Evolutionary conservation across 1,140 invertebrate species (phyloP), one percentile per base, ranked within the genome.

Genomic region (Drosophila serrata): DNA sequence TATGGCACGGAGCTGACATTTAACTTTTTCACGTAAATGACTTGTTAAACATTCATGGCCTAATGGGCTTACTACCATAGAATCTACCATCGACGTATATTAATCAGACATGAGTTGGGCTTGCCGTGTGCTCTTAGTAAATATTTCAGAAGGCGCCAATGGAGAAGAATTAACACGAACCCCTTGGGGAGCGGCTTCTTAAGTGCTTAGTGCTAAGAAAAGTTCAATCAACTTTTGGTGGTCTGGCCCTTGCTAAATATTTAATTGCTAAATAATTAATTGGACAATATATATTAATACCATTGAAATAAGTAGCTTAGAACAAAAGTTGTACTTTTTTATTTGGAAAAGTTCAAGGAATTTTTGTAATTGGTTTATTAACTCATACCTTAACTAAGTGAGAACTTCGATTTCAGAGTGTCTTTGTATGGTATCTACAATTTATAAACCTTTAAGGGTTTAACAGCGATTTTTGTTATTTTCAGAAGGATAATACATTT

Each of bases 161-260:
- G 29, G 61, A 45, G 27, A 51, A 33, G 42, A 48, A 39, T 59
- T 63, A 70, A 70, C 70, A 69, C 59, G 35, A 60, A 46, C 33
- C 56, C 60, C 17, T 53, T 53, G 51, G 51, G 17, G 13, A 37
- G 51, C 33, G 51, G 3, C n/a, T 45, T 43, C 39, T 75, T 75
- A 31, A 43, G 40, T 33, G 31, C 24, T 37, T 39, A 22, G 15
- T n/a, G 55, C 67, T 31, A 11, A 2, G 24, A 17, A 73, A 73
- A 81, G 82, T 87, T 87, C 84, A 87, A 87, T 87, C 76, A 87
- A 87, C 82, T 80, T 61, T 69, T 17, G 19, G 64, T 13, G 33
- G 22, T 27, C 49, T 42, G 15, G 12, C 27, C 46, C 15, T 11
- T 40, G 75, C 45, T 57, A n/a, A n/a, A n/a, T n/a, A n/a, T n/a